Percentiles rank a stretch among this genome's conserved stretches.
These are phyloP conservation scores for Folsomia manolachei DNA, from an alignment of 2,888 invertebrate species.

Conservation along the genomic window DNA sequence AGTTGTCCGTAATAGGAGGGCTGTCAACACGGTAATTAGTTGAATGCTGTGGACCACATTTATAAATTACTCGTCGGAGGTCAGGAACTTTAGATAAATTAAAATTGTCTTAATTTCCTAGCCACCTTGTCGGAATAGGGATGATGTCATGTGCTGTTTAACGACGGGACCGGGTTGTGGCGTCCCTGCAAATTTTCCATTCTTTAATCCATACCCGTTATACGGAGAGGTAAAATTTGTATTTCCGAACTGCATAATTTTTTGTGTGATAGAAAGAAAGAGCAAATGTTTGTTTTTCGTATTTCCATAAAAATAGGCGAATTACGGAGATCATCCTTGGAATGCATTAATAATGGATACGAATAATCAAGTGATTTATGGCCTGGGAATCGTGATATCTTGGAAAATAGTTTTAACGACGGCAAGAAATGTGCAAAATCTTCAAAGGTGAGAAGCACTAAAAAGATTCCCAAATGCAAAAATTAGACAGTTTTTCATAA, in stretches of 20 bases:
- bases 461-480: not conserved
- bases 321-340: constrained; percentile 50
- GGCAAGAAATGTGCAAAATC: constrained; percentile 44
- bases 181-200: constrained; percentile 13
- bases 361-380: constrained; percentile 46
- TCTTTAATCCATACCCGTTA: constrained; percentile 40
- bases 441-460: constrained; percentile 30
- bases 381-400: constrained; percentile 46
- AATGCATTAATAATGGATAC: constrained; percentile 48
- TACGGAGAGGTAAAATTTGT: constrained; percentile 50
- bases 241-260: too few relatives aligned
- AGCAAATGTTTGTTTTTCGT: not conserved
- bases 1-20: constrained; percentile 32
- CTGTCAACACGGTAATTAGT: constrained; percentile 44
- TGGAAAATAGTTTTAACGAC: constrained; percentile 46
- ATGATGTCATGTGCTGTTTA: not conserved
- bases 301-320: constrained; percentile 32
- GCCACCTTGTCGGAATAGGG: not conserved
- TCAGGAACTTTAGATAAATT: not conserved
- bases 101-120: not conserved
- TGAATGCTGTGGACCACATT: not conserved
- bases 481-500: too few relatives aligned
- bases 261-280: not conserved
- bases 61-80: not conserved
- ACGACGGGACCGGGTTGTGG: not conserved